Evolutionary conservation across 1,140 invertebrate species (phyloP), one percentile per base, ranked within the genome.

Genomic region (Dendrolimus punctatus): DNA sequence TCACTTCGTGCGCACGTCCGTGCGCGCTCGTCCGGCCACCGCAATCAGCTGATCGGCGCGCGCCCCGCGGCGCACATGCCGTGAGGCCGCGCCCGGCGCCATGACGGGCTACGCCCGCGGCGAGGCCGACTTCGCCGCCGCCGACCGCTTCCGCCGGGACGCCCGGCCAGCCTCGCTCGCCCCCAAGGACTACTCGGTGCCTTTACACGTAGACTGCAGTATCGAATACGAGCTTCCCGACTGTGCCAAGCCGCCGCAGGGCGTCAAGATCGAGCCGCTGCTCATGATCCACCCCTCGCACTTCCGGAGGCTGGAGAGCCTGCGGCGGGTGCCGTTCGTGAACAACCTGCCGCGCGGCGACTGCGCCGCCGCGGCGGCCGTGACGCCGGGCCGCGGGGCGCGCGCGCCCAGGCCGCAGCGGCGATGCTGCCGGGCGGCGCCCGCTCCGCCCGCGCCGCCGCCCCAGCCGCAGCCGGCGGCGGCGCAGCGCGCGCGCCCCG

Each of bases 261-360:
- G 92, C 10, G 91, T 91, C 55, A 88, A 91, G 48, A 90, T 91
- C 60, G 93, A 93, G 72, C 93, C 93, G 9, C 87, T 94, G 58
- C 89, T 94, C 47, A 94, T 94, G 92, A 94, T 94, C 71, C 93
- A 94, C 86, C 93, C 94, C n/a, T 94, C 93, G 67, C 94, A 94
- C 79, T 95, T 95, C 86, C 88, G 93, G 55, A 91, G 93, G 80
- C 93, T 93, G 75, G 93, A 94, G 72, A 92, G 91, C 50, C 50
- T 51, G 40, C 39, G 50, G 41, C 50, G 50, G 49, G 92, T 92
- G 73, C 92, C 92, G 9, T 94, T 94, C 78, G 91, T 84, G 65
- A 84, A 84, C 70, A 84, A 84, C 70, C 67, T 83, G 66, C 78
- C 80, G 45, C 74, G 75, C 37, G 64, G 64, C 37, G 71, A 64